A percentile compares a stretch with the other conserved stretches of the same genome.
These are phyloP conservation scores for Berghia stephanieae DNA, from an alignment of 1,140 invertebrate genomes.

Conservation along the genomic window DNA sequence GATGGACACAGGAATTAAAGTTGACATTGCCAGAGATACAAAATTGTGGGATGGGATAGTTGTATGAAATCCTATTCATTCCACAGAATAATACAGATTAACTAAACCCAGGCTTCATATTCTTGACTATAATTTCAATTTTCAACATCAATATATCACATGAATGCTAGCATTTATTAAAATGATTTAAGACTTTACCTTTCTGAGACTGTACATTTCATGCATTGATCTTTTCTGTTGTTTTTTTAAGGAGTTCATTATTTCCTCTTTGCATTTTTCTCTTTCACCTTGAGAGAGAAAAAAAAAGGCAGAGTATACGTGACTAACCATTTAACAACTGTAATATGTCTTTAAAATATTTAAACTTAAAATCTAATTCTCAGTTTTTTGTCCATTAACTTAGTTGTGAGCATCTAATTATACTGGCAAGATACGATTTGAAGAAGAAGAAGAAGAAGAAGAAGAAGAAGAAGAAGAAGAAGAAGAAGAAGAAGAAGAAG, in stretches of 20 bases:
- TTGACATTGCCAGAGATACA: too few relatives aligned
- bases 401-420: not conserved
- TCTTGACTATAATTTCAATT: too few relatives aligned
- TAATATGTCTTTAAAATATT: not conserved
- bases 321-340: not conserved
- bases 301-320: not conserved
- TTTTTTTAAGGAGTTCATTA: conserved; percentile 41
- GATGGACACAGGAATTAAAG: too few relatives aligned
- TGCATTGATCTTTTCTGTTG: conserved; percentile 43
- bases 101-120: too few relatives aligned
- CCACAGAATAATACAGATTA: too few relatives aligned
- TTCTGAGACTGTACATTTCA: conserved; percentile 38
- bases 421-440: not conserved
- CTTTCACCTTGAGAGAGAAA: conserved; percentile 33
- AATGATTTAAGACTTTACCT: too few relatives aligned
- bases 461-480: not conserved
- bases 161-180: too few relatives aligned
- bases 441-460: not conserved
- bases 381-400: not conserved
- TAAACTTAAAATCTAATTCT: not conserved
- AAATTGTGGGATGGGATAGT: too few relatives aligned
- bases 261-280: conserved; percentile 43
- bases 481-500: not conserved
- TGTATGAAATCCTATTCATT: too few relatives aligned
- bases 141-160: too few relatives aligned